A percentile compares a stretch with the other conserved stretches of the same genome.
Conservation (phyloP, 2,113 vertebrate genomes). For the Psittacula cyanocephala region DNA sequence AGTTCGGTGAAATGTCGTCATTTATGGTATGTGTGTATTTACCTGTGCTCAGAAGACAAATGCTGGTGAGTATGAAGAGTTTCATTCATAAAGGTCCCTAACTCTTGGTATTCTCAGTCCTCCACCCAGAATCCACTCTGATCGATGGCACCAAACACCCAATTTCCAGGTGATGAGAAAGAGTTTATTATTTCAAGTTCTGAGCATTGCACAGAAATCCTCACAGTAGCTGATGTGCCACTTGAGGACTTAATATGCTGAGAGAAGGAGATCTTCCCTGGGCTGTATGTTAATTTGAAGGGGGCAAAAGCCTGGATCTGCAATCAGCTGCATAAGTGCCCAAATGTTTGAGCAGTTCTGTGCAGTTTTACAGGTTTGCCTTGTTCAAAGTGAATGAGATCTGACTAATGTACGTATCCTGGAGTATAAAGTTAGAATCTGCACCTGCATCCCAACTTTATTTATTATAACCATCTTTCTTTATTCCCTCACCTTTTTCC, state of each 20-base stretch:
- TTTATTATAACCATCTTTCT: neutral
- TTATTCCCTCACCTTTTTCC: neutral
- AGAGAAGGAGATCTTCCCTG: neutral
- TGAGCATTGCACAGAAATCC: neutral
- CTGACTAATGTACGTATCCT: rapidly evolving
- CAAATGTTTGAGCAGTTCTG: neutral
- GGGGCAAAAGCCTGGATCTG: neutral
- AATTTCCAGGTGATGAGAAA: neutral
- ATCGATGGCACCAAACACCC: rapidly evolving
- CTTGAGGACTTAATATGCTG: neutral
- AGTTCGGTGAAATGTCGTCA: slow-evolving; percentile 43
- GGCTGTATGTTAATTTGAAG: neutral
- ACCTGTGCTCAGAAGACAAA: neutral
- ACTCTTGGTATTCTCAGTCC: neutral
- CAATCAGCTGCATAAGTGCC: neutral
- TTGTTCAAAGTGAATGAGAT: neutral
- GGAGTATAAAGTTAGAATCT: neutral
- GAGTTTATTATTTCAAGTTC: neutral
- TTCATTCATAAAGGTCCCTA: slow-evolving; percentile 1
- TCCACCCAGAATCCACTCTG: neutral
- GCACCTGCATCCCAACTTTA: neutral
- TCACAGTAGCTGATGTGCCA: neutral
- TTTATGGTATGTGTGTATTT: neutral
- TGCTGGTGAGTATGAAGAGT: neutral
- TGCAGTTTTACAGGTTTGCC: neutral